Evolutionary conservation across 1,140 invertebrate species (phyloP).

Genomic region (Apis cerana): DNA sequence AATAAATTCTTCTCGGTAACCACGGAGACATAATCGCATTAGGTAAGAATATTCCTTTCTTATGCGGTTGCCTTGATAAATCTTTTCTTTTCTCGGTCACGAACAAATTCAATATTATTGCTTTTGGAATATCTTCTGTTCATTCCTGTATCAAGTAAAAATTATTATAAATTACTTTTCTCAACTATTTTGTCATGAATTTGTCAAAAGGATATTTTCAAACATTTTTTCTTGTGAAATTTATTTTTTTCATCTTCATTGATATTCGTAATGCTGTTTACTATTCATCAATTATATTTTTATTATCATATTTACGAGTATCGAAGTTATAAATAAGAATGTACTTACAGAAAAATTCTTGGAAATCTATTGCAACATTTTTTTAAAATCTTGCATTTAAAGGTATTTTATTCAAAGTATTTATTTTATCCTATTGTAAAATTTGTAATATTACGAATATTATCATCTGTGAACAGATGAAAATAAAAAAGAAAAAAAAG

Average conservation of each 20-base stretch:
- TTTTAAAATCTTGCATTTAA: background rate
- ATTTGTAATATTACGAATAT: no score
- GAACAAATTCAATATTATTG: constrained; percentile 3
- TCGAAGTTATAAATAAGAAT: background rate
- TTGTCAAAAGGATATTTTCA: no score
- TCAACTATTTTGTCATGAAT: background rate
- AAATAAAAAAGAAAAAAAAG: no score
- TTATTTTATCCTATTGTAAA: no score
- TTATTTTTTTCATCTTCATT: background rate
- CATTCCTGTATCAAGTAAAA: background rate
- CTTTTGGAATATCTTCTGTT: background rate
- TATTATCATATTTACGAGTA: background rate
- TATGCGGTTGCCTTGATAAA: constrained; percentile 65
- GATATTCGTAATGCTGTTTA: background rate
- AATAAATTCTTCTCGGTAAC: constrained; percentile 51
- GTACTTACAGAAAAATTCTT: background rate
- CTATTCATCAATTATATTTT: background rate
- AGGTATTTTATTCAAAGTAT: no score
- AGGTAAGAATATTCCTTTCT: constrained; percentile 68
- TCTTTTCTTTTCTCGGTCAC: constrained; percentile 31
- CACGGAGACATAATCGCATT: constrained; percentile 73
- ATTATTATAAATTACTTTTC: background rate
- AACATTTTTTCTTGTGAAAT: background rate
- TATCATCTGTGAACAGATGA: no score
- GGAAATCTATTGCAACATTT: background rate